Evolutionary conservation across 2,797 vertebrate species (phyloP).

Genomic region (Pangasius sanitwongsei): DNA sequence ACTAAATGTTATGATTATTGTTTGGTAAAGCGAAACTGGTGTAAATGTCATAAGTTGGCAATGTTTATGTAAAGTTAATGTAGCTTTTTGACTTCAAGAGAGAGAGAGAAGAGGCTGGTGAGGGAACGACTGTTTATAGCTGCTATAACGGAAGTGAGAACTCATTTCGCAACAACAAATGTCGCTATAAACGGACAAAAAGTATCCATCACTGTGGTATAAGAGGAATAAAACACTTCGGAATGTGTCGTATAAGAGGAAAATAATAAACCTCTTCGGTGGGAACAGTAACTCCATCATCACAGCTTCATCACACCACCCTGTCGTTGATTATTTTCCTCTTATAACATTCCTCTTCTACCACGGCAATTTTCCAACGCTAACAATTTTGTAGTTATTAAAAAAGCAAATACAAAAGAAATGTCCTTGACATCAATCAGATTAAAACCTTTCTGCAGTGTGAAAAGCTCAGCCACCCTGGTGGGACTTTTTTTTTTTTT

Average conservation of each 20-base stretch:
- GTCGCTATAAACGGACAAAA: neutral
- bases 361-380: neutral
- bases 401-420: slow-evolving; percentile 5
- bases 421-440: neutral
- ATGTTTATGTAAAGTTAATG: neutral
- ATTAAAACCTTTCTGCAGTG: neutral
- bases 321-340: neutral
- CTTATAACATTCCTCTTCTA: neutral
- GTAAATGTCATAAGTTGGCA: neutral
- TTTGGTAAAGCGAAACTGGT: neutral
- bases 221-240: neutral
- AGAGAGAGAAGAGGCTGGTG: neutral
- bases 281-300: neutral
- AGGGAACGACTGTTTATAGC: neutral
- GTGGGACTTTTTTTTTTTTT: slow-evolving; percentile 5
- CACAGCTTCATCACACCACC: neutral
- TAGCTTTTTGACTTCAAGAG: neutral
- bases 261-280: neutral
- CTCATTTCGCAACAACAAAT: neutral
- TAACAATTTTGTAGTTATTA: neutral
- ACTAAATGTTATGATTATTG: neutral
- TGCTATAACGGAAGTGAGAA: neutral
- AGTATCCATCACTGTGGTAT: neutral
- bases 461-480: slow-evolving; percentile 26
- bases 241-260: neutral